Percentiles rank a stretch among this genome's conserved stretches.
Evolutionary conservation across 2,113 vertebrate genomes (phyloP).

Genomic region (Bagarius yarrelli): DNA sequence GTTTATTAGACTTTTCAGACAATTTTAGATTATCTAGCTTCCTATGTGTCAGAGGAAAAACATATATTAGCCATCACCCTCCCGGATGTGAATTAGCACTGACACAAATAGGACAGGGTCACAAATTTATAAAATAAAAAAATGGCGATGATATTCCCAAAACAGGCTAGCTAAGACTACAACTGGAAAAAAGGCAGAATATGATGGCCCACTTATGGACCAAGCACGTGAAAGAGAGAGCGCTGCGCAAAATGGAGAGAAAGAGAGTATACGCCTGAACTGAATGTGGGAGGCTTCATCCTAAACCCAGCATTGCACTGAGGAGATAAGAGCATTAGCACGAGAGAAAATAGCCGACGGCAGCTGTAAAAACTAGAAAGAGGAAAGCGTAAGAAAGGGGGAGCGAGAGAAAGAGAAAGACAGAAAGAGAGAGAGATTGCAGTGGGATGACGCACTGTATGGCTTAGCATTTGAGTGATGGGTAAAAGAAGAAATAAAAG

Average conservation of each 20-base stretch:
- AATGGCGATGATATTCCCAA: neutral
- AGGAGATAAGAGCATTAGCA: slow-evolving; percentile 73
- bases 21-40: neutral
- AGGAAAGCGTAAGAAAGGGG: neutral
- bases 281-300: slow-evolving; percentile 49
- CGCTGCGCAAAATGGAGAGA: slow-evolving; percentile 4
- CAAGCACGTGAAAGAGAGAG: slow-evolving; percentile 22
- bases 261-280: slow-evolving; percentile 30
- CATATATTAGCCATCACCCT: neutral
- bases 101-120: neutral
- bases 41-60: neutral
- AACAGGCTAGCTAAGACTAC: neutral
- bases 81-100: neutral
- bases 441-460: neutral
- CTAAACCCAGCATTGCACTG: slow-evolving; percentile 59
- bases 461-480: neutral
- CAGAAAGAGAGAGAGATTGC: slow-evolving; percentile 3
- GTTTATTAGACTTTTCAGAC: no score
- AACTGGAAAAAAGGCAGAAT: neutral
- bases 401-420: neutral
- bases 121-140: neutral
- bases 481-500: neutral
- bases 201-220: slow-evolving; percentile 27
- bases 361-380: slow-evolving; percentile 26
- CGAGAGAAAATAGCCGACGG: slow-evolving; percentile 47